Base-by-base conservation (phyloP, 2,888 invertebrate species). In the Orthosia gracilis region DNA sequence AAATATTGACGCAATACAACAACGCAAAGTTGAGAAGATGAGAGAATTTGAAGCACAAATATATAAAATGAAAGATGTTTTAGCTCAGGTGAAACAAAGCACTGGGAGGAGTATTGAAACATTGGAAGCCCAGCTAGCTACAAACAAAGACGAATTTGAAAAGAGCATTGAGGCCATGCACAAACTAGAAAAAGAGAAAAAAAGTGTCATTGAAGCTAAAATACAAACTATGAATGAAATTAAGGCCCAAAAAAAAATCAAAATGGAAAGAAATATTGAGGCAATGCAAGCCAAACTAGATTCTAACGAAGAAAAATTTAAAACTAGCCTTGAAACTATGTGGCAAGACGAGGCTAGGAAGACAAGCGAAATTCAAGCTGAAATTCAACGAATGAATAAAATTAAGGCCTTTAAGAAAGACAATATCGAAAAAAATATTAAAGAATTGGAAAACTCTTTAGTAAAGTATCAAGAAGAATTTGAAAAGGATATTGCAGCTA, bases 331-430 rank as follows among this genome's bases (percentile, higher is more conserved):
- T 40, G 59, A 54, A 49, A 47, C 11, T 23, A 52, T 78, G 62
- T 45, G 7, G 47, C 45, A 58, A 18, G 9, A 47, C 11, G 78
- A 78, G 7, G 50, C 13, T 3, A 13, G n/a, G 15, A 57, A 21
- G 11, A 52, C 7, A 17, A 50, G 13, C 3, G 50, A 69, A 69
- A 45, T 77, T 45, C 18, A 77, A 45, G 69, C 31, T 23, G 62
- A 69, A 62, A 78, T 76, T 31, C 40, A 76, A 79, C 45, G 49
- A 23, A 64, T 72, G 54, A 64, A 79, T 40, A 64, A 65, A 50
- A 31, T 59, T 26, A 58, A 59, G 18, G 13, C 79, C 5, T 4
- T 21, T 9, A 63, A 23, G 21, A 40, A 31, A 26, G 49, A 64
- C 5, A 50, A 50, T n/a, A 55, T 69, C 18, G 17, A 55, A 21